Base-by-base conservation (phyloP, 2,888 invertebrate species). In the Ctena decussata region DNA sequence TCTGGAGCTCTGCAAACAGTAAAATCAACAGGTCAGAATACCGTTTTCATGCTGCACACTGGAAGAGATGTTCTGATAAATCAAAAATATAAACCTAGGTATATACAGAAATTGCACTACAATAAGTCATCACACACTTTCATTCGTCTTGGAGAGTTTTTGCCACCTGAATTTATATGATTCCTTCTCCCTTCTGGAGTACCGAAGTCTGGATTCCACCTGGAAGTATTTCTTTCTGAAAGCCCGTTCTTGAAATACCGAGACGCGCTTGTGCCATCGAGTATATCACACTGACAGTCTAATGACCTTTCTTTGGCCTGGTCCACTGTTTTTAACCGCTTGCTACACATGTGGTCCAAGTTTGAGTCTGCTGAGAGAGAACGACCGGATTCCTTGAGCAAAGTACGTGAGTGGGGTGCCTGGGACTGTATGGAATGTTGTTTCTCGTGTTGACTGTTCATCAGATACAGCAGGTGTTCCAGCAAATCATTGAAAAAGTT, bases 401-500 rank as follows among this genome's bases (percentile, higher is more conserved):
- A 69, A 70, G 83, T 77, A 57, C 78, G 77, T 71, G 72, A 53
- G 60, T 75, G 77, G 41, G 77, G 70, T 39, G 83, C 69, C 72
- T 71, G 84, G 49, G 37, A 77, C 60, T 65, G 77, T 46, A 75
- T 86, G 81, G 86, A 85, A 82, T 84, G 86, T 65, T 65, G 65
- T 75, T 76, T 84, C 71, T 90, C 90, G 70, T 82, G 87, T 35
- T 90, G 91, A 46, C 83, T 80, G 82, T 92, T 90, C 86, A 91
- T 85, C 77, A 91, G 75, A 72, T 87, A 86, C 73, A 89, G 79
- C 44, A 92, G 72, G 60, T 92, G 90, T 79, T 93, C 92, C 82
- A 90, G 75, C 69, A 93, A 84, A 75, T 92, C 86, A 27, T 89
- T 89, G 69, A 93, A 92, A 81, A 93, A 93, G 80, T 92, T 91